Base-by-base conservation (phyloP, 2,113 vertebrate species). In the Sitta europaea region DNA sequence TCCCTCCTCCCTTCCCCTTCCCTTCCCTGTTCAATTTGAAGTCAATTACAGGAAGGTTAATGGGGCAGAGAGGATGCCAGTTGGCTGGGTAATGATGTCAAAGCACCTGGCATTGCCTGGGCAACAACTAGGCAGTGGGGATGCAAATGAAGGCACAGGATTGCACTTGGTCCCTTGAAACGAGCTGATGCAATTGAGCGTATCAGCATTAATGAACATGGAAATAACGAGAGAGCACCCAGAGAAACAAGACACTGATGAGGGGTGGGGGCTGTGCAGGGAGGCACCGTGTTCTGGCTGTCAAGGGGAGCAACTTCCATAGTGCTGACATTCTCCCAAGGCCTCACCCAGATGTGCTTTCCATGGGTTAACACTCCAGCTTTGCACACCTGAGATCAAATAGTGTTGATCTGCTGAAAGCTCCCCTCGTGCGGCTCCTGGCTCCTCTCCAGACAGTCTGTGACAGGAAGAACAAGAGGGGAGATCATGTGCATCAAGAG, bases 71-170 rank as follows among this genome's bases (percentile, higher is more conserved):
- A 96, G 93, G 90, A 93, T 96, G 90, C 93, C 93, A 95, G 92
- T 83, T 13, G 9, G 75, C 38, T 92, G 82, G 75, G 93, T 95
- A 93, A 94, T 92, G 92, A 96, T 95, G 79, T 94, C 96, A 93
- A 93, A 97, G 93, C 90, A 96, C 94, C 94, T 94, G 94, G 94
- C 92, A 96, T 94, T 81, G 96, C 95, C 93, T 94, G 94, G 94
- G 95, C 95, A 97, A 96, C 93, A 88, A 92, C 88, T 70, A 94
- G 90, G 88, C 90, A 95, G 90, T 2, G 0, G 72, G 82, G 93
- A 94, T 96, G 79, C 79, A 97, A 93, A 96, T 93, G 92, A 94
- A 94, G 88, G 75, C 22, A 1, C 78, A 66, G 82, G 82, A 92
- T 90, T 83, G 81, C 72, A 63, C 88, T 93, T 70, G 48, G 92